These are phyloP conservation scores for Bombylius discolor DNA, from an alignment of 2,888 invertebrate genomes.

Conservation along the genomic window DNA sequence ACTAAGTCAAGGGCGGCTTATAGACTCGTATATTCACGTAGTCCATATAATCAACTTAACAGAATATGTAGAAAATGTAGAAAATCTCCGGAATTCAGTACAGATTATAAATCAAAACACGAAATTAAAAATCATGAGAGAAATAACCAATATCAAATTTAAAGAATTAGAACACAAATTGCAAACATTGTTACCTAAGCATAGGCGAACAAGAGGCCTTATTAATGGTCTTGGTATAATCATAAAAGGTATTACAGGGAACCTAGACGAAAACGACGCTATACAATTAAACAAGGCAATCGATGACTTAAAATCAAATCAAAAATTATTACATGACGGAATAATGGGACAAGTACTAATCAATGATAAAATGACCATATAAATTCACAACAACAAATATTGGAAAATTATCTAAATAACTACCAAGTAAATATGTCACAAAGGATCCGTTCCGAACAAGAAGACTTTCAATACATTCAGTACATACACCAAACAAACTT, in stretches of 20 bases:
- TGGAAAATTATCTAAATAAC: conserved; percentile 3
- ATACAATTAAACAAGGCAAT: background rate
- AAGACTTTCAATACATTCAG: conserved; percentile 1
- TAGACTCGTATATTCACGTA: background rate
- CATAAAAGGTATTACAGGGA: conserved; percentile 2
- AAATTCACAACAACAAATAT: conserved; percentile 8
- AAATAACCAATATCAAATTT: too few relatives aligned
- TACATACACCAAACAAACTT: conserved; percentile 5
- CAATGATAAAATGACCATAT: conserved; percentile 7
- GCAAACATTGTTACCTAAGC: background rate
- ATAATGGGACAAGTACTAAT: background rate
- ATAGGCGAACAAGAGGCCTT: background rate
- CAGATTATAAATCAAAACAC: background rate
- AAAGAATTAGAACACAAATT: background rate
- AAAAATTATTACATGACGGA: background rate
- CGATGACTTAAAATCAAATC: background rate
- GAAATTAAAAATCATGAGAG: too few relatives aligned
- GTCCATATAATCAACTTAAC: background rate
- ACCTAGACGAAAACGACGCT: conserved; percentile 1
- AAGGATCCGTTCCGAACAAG: conserved; percentile 2
- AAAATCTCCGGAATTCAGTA: background rate
- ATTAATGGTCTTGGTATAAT: conserved; percentile 2
- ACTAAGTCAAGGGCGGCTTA: background rate
- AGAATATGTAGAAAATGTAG: background rate
- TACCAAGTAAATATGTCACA: background rate